Evolutionary conservation across 2,888 invertebrate species (phyloP), one percentile per base, ranked within the genome.

Genomic region (Melieria omissa): DNA sequence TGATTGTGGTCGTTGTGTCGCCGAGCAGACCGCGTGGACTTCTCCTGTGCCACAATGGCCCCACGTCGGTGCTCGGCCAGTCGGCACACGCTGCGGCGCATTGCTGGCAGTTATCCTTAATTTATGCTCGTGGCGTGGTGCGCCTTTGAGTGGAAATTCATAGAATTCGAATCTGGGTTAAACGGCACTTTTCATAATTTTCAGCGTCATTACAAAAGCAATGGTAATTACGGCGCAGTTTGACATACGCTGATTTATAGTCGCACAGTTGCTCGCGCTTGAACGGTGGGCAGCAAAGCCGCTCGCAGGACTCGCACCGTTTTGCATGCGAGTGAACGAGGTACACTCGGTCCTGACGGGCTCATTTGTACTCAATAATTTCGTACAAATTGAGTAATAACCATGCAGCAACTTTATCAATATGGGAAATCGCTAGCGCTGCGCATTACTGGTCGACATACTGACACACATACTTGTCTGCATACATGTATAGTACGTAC

Each of bases 1-100:
- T 78, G 81, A 81, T 80, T 83, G 81, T 81, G 81, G 81, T 78
- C 77, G 79, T 74, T 62, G 76, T 76, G 81, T 79, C 80, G 83
- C 81, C 80, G 72, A 58, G 58, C 70, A 65, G 63, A 63, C 62
- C 57, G 45, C 57, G 63, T 44, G 45, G n/a, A 61, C 52, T 49
- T 12, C 14, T 47, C 29, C 9, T 54, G 52, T 45, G 69, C 62
- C 41, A 41, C 46, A 14, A 8, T n/a, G 12, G 16, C 61, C 67
- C 44, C 12, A 44, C 49, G 14, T 41, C 46, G 12, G 52, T 29
- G n/a, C 4, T 54, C 54, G 54, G 41, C 57, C 44, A 45, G 49
- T 9, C n/a, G 49, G n/a, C 57, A 5, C 14, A 71, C 7, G 62
- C 14, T 29, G 29, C 29, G 29, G 3, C 29, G 29, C 29, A 29